Conservation (phyloP, 1,140 invertebrate genomes). For the Phenacoccus solenopsis region DNA sequence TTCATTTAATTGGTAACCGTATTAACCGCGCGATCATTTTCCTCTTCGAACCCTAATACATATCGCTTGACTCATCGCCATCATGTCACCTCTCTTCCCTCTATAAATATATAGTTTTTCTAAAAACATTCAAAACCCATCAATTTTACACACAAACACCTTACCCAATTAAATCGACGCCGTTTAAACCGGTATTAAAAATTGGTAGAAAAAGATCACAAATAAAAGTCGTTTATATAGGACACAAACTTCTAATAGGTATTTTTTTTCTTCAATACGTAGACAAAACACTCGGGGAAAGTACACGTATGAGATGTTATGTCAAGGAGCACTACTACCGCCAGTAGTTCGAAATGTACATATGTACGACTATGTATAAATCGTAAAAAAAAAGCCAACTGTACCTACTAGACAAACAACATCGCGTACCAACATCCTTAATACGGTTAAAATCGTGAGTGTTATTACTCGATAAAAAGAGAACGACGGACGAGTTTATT, state of each 20-base stretch:
- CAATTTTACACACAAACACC: too few relatives aligned
- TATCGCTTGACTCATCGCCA: too few relatives aligned
- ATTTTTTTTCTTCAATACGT: not conserved
- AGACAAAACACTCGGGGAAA: not conserved
- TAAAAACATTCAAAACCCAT: too few relatives aligned
- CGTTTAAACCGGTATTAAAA: not conserved
- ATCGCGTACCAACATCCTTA: not conserved
- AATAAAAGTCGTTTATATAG: not conserved
- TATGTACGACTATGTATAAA: too few relatives aligned
- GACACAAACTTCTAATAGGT: not conserved
- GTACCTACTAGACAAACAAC: not conserved
- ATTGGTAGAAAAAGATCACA: not conserved
- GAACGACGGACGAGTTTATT: not conserved
- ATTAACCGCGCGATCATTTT: too few relatives aligned
- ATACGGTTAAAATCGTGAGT: not conserved
- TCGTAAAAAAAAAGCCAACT: not conserved
- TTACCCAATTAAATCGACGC: not conserved
- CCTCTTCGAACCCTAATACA: too few relatives aligned
- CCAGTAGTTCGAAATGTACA: not conserved
- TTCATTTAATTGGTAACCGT: too few relatives aligned
- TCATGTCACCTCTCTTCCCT: too few relatives aligned
- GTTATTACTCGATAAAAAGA: not conserved
- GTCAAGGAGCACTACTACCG: not conserved
- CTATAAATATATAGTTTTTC: too few relatives aligned
- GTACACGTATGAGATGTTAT: not conserved